Percentiles rank a stretch among this genome's conserved stretches.
phyloP scores from a whole-genome alignment of 64 coral and sea anemone genomes.

The Hydrozoanthus tunicans region DNA sequence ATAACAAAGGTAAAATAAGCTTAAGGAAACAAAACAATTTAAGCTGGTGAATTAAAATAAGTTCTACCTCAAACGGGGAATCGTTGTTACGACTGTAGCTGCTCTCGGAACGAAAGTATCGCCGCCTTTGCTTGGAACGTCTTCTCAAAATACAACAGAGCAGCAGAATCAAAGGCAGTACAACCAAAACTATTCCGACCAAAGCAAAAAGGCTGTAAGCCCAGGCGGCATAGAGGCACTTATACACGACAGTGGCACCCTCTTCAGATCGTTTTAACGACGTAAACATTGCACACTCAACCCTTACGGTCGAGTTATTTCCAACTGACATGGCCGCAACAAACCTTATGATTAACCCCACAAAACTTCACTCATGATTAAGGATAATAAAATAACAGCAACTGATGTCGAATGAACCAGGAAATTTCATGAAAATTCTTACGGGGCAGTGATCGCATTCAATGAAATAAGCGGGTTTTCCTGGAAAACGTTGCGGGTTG shows the following conservation, averaged over 20 bases:
- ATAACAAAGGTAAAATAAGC: no score
- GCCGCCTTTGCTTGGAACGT: slow-evolving; percentile 1
- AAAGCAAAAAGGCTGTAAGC: slow-evolving; percentile 53
- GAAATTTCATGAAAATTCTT: not conserved
- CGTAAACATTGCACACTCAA: slow-evolving; percentile 34
- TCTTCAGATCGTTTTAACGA: slow-evolving; percentile 7
- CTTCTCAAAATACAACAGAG: slow-evolving; percentile 48
- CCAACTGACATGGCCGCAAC: not conserved
- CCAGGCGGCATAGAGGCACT: slow-evolving; percentile 19
- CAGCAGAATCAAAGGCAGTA: slow-evolving; percentile 38
- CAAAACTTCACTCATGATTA: not conserved
- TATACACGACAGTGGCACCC: not conserved
- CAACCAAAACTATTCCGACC: slow-evolving; percentile 24
- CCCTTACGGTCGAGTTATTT: not conserved
- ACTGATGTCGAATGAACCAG: not conserved
- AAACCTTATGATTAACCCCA: not conserved
- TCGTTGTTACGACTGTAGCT: not conserved
- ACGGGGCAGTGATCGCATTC: not conserved
- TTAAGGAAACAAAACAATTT: no score
- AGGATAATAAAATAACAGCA: not conserved
- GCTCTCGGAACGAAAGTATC: slow-evolving; percentile 4
- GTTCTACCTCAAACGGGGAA: slow-evolving; percentile 2
- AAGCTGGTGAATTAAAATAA: not conserved
- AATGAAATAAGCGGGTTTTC: slow-evolving; percentile 11
- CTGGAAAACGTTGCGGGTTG: slow-evolving; percentile 18